A percentile compares a stretch with the other conserved stretches of the same genome.
Conservation (phyloP, 2,888 invertebrate genomes). For the Synergus umbraculus region DNA sequence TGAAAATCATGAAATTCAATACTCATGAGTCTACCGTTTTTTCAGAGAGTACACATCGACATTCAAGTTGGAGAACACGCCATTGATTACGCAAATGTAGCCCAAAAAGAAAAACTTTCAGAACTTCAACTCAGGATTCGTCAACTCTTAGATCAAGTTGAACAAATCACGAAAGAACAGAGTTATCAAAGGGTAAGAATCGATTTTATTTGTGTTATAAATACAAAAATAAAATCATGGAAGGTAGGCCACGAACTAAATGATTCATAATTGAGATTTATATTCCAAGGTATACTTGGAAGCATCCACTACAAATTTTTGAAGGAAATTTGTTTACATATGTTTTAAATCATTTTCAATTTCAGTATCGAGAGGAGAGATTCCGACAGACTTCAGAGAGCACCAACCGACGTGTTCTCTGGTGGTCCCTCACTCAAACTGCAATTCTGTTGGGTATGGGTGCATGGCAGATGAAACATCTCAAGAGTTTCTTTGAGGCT, state of each 20-base stretch:
- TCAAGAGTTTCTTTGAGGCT: constrained; percentile 99
- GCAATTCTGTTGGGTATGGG: constrained; percentile 94
- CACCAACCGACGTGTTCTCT: constrained; percentile 95
- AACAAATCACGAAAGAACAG: constrained; percentile 99
- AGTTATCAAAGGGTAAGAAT: constrained; percentile 94
- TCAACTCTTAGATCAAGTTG: constrained; percentile 97
- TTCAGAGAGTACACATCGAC: constrained; percentile 93
- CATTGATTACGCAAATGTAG: constrained; percentile 94
- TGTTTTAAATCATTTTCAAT: constrained; percentile 51
- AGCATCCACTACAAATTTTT: not conserved
- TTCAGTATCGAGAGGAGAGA: constrained; percentile 96
- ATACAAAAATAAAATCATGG: not conserved
- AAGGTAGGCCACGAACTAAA: constrained; percentile 1
- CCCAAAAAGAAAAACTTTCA: constrained; percentile 97
- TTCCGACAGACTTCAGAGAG: constrained; percentile 99
- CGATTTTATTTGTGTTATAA: not conserved
- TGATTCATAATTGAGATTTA: not conserved
- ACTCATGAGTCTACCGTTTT: constrained; percentile 52
- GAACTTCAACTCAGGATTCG: constrained; percentile 96
- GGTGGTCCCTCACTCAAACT: constrained; percentile 98
- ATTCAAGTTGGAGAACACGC: constrained; percentile 99
- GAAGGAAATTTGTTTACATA: not conserved
- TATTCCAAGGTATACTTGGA: not conserved
- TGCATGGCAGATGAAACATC: constrained; percentile 99
- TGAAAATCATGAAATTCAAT: constrained; percentile 7